Percentiles rank a stretch among this genome's conserved stretches.
These are phyloP conservation scores for Loris lydekkerianus DNA, from an alignment of 2,797 vertebrate genomes.

Conservation along the genomic window DNA sequence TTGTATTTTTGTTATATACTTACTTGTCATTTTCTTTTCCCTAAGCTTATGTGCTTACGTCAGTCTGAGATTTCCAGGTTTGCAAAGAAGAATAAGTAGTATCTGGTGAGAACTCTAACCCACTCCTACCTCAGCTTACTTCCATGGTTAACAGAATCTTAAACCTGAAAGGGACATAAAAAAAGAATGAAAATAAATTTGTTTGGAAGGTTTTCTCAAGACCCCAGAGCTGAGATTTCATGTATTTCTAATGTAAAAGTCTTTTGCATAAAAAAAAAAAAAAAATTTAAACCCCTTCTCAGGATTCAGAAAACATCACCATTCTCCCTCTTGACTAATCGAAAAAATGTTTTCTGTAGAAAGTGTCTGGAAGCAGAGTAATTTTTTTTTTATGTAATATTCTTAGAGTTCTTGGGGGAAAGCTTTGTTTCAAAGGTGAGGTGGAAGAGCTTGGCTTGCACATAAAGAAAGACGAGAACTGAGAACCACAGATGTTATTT, in stretches of 20 bases:
- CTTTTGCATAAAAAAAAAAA: background rate
- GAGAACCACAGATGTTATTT: accelerated
- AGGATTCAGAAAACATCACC: background rate
- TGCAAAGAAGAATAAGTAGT: background rate
- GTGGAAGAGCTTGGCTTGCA: background rate
- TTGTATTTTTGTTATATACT: background rate
- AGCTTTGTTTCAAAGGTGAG: background rate
- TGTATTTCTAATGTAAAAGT: background rate
- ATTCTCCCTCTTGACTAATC: background rate
- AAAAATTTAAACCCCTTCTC: background rate
- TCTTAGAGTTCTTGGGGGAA: background rate
- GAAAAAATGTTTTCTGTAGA: conserved; percentile 14
- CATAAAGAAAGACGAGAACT: accelerated
- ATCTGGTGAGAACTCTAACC: background rate
- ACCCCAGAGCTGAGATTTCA: background rate
- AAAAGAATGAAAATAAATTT: background rate
- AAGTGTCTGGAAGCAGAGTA: background rate
- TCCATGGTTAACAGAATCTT: background rate
- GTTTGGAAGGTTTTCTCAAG: background rate
- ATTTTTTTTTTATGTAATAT: background rate
- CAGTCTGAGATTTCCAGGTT: background rate
- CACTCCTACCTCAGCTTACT: accelerated
- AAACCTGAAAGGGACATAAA: background rate
- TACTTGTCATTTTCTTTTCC: background rate
- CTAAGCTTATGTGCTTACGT: background rate